Evolutionary conservation across 2,113 vertebrate genomes (phyloP).

Genomic region (Paedocypris sp.): DNA sequence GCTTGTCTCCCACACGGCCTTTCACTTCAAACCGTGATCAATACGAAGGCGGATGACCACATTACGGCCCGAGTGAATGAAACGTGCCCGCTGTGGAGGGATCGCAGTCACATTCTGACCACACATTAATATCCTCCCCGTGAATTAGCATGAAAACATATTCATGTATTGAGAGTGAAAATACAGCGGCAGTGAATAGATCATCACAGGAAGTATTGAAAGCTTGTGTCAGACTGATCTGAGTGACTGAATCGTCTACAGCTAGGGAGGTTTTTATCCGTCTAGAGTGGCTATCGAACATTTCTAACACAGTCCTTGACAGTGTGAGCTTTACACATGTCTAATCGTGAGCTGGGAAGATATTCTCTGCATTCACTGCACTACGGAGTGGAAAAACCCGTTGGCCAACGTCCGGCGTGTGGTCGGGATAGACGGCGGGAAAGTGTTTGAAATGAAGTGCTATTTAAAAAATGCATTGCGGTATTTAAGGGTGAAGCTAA

Average conservation of each 20-base stretch:
- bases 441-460: not conserved
- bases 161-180: too few relatives aligned
- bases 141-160: too few relatives aligned
- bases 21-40: conserved; percentile 5
- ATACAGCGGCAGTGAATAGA: too few relatives aligned
- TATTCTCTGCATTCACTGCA: not conserved
- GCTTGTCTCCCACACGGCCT: not conserved
- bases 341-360: not conserved
- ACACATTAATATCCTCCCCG: too few relatives aligned
- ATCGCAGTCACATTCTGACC: conserved; percentile 1
- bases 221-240: too few relatives aligned
- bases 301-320: too few relatives aligned
- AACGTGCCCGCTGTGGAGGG: conserved; percentile 12
- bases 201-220: too few relatives aligned
- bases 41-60: too few relatives aligned
- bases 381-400: conserved; percentile 1
- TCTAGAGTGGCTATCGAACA: too few relatives aligned
- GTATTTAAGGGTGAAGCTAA: conserved; percentile 8
- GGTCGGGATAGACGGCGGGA: not conserved
- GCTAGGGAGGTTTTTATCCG: too few relatives aligned
- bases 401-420: not conserved
- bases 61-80: conserved; percentile 2
- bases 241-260: too few relatives aligned
- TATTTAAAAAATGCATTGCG: conserved; percentile 13
- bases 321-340: not conserved